Evolutionary conservation across 2,888 invertebrate genomes (phyloP).

Genomic region (Microdon myrmicae): DNA sequence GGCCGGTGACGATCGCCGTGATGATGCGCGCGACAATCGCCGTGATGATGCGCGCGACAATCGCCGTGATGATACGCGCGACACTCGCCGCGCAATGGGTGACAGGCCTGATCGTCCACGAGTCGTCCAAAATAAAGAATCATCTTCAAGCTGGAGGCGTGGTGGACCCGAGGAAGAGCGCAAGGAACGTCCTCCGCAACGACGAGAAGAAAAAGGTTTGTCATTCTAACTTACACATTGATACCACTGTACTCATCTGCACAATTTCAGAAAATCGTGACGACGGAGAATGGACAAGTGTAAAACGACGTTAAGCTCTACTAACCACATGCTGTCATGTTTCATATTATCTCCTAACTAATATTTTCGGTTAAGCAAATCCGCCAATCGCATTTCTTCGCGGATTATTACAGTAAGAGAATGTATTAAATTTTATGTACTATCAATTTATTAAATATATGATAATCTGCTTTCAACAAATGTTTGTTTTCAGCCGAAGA

Average conservation of each 20-base stretch:
- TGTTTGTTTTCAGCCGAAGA: constrained; percentile 2
- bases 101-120: constrained; percentile 51
- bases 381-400: not conserved
- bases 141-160: constrained; percentile 36
- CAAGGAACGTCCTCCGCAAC: constrained; percentile 53
- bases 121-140: constrained; percentile 26
- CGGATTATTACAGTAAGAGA: constrained; percentile 15
- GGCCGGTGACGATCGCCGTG: constrained; percentile 34
- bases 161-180: constrained; percentile 44
- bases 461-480: constrained; percentile 13
- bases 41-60: constrained; percentile 54
- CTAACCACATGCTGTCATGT: not conserved
- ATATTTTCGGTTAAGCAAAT: not conserved
- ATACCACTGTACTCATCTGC: not conserved
- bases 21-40: constrained; percentile 54
- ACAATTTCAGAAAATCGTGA: constrained; percentile 66
- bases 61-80: constrained; percentile 57
- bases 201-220: constrained; percentile 43
- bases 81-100: constrained; percentile 58
- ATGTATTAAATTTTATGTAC: constrained; percentile 30
- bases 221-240: too few relatives aligned
- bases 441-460: constrained; percentile 29
- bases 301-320: constrained; percentile 68
- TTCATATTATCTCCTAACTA: constrained; percentile 15
- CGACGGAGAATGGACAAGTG: constrained; percentile 72